phyloP scores from a whole-genome alignment of 2,888 invertebrate genomes.

The Phengaris alcon region DNA sequence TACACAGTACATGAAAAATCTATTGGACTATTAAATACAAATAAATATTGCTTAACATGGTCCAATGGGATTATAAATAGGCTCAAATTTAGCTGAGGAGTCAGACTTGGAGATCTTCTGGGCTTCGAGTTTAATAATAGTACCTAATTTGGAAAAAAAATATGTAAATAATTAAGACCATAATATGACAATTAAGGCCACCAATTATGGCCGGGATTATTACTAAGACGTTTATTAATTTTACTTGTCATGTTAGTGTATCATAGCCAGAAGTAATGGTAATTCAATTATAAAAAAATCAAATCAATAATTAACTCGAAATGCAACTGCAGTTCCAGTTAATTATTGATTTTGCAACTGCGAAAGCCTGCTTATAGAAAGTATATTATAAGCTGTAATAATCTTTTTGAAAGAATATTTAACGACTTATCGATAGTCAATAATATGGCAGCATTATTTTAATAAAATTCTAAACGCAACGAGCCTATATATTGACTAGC shows the following conservation, averaged over 20 bases:
- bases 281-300: neutral
- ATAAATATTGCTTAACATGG: slow-evolving; percentile 76
- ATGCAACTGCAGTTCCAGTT: neutral
- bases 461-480: neutral
- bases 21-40: slow-evolving; percentile 67
- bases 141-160: neutral
- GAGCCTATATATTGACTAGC: slow-evolving; percentile 13
- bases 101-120: slow-evolving; percentile 45
- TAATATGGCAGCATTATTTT: neutral
- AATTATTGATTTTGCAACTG: neutral
- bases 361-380: no score
- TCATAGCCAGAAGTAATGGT: no score
- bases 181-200: no score
- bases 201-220: no score
- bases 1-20: slow-evolving; percentile 61
- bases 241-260: no score
- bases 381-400: neutral
- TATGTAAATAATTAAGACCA: no score
- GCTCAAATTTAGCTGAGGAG: slow-evolving; percentile 53
- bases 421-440: neutral
- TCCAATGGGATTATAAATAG: slow-evolving; percentile 70
- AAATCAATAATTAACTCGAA: neutral
- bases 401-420: neutral
- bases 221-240: no score
- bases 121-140: neutral